Conservation (phyloP, 2,888 invertebrate species). For the Drosophila melanosoma region DNA sequence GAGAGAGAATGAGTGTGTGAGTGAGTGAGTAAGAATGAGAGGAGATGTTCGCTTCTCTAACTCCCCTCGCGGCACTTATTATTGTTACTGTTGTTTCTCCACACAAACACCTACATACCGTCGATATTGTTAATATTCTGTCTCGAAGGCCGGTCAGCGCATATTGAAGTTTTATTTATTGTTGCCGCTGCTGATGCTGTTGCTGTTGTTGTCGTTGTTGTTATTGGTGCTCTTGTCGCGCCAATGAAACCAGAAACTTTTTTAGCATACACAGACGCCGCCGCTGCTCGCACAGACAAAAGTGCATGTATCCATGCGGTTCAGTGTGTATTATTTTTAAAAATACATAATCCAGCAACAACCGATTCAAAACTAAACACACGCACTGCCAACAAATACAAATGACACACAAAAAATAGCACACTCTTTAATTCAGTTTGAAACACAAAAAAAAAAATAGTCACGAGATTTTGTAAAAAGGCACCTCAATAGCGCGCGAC, state of each 20-base stretch:
- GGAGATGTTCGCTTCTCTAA: slow-evolving; percentile 36
- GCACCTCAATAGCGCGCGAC: slow-evolving; percentile 45
- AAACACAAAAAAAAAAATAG: slow-evolving; percentile 14
- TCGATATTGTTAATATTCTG: slow-evolving; percentile 66
- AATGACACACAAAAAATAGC: slow-evolving; percentile 22
- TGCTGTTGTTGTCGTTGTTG: slow-evolving; percentile 29
- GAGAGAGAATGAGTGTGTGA: slow-evolving; percentile 1
- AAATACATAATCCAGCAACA: slow-evolving; percentile 32
- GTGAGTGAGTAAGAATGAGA: neutral
- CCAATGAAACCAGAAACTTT: slow-evolving; percentile 67
- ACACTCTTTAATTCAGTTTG: slow-evolving; percentile 13
- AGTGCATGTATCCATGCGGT: slow-evolving; percentile 38
- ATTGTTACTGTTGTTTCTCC: slow-evolving; percentile 20
- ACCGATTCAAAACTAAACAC: slow-evolving; percentile 20
- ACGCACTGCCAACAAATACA: slow-evolving; percentile 9
- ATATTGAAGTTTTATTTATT: slow-evolving; percentile 66
- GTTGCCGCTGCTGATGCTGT: slow-evolving; percentile 14
- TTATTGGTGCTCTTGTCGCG: slow-evolving; percentile 42
- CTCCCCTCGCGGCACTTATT: slow-evolving; percentile 6
- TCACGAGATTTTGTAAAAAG: slow-evolving; percentile 39
- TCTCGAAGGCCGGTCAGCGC: slow-evolving; percentile 65
- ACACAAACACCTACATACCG: slow-evolving; percentile 17
- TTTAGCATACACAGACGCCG: slow-evolving; percentile 51
- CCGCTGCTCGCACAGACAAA: slow-evolving; percentile 38
- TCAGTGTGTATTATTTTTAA: slow-evolving; percentile 50